Evolutionary conservation across 53 echinoderm and acorn worm genomes (phyloP).

Genomic region (Arbacia lixula): DNA sequence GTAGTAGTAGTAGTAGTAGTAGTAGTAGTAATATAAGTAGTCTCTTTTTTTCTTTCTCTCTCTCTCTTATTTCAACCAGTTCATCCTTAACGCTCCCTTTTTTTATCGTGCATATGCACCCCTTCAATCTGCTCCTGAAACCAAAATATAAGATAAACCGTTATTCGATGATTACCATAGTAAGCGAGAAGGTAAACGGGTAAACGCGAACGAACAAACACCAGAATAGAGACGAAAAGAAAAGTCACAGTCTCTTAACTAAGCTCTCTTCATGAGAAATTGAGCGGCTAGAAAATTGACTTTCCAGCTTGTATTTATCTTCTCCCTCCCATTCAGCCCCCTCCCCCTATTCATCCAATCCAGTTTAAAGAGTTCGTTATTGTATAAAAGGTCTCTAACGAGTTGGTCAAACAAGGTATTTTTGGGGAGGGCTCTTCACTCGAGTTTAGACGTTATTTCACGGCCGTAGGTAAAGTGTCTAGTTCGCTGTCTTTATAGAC

Average conservation of each 20-base stretch:
- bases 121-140: too few species aligned
- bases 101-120: too few species aligned
- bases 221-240: too few species aligned
- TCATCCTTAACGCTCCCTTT: too few species aligned
- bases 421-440: constrained; percentile 11
- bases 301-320: constrained; percentile 6
- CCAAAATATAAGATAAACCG: too few species aligned
- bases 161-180: too few species aligned
- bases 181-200: too few species aligned
- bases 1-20: constrained; percentile 14
- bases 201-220: too few species aligned
- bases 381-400: constrained; percentile 12
- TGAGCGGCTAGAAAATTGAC: too few species aligned
- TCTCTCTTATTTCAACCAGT: too few species aligned
- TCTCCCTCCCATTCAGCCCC: constrained; percentile 2
- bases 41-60: not conserved
- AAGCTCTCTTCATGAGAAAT: too few species aligned
- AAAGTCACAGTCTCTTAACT: too few species aligned
- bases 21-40: not conserved
- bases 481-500: constrained; percentile 9
- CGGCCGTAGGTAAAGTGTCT: constrained; percentile 25
- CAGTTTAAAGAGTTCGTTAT: constrained; percentile 14
- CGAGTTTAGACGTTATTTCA: constrained; percentile 35
- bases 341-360: constrained; percentile 3
- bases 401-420: constrained; percentile 4